Percentiles rank a stretch among this genome's conserved stretches.
These are phyloP conservation scores for Chloroceryle amazona DNA, from an alignment of 2,797 vertebrate genomes.

Conservation along the genomic window DNA sequence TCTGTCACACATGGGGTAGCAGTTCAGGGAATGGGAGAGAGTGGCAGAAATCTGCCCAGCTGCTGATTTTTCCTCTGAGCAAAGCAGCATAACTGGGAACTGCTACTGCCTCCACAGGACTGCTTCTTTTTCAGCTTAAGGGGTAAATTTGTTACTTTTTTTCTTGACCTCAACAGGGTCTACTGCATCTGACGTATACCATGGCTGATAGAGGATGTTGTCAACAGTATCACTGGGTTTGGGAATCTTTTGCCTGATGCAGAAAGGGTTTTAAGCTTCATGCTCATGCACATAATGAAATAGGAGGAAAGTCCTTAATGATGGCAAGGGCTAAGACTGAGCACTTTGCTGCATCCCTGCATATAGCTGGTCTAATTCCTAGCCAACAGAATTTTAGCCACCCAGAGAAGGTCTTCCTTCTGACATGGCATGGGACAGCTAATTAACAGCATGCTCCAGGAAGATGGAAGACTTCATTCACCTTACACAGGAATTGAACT, in stretches of 20 bases:
- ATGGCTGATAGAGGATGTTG: not conserved
- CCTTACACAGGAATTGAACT: not conserved
- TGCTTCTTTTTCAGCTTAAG: not conserved
- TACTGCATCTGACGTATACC: not conserved
- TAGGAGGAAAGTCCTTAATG: not conserved
- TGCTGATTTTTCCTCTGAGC: not conserved
- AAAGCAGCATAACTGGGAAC: not conserved
- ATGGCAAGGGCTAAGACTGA: not conserved
- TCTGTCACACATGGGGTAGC: not conserved
- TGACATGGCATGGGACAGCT: not conserved
- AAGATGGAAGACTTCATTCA: rapidly evolving
- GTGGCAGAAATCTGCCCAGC: not conserved
- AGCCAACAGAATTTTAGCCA: not conserved
- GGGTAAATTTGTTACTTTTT: not conserved
- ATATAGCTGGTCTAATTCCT: not conserved
- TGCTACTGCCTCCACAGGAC: not conserved
- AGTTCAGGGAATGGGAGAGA: not conserved
- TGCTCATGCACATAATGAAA: not conserved
- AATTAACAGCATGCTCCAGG: not conserved
- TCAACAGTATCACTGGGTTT: not conserved
- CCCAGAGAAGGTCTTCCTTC: not conserved
- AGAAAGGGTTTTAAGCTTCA: not conserved
- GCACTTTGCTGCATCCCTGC: rapidly evolving
- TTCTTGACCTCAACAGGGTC: not conserved
- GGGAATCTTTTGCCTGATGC: not conserved